Evolutionary conservation across 2,113 vertebrate genomes (phyloP).

Genomic region (Stegostoma tigrinum): DNA sequence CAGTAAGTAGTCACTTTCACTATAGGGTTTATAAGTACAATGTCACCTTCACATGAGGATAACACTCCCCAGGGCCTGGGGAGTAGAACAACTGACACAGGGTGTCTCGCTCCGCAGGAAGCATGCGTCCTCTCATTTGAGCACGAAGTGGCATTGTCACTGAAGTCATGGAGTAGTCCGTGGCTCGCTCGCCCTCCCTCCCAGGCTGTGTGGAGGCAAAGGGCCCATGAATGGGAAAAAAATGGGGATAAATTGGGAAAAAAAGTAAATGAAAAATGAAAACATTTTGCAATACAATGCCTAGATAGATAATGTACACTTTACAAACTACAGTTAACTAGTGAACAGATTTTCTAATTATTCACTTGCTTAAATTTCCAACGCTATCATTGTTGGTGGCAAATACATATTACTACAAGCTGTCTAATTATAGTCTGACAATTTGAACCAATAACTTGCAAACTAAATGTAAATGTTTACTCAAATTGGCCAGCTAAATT

Average conservation of each 20-base stretch:
- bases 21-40: constrained; percentile 33
- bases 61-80: constrained; percentile 33
- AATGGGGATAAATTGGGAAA: constrained; percentile 35
- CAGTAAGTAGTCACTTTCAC: constrained; percentile 29
- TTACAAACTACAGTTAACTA: constrained; percentile 30
- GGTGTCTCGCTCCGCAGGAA: constrained; percentile 35
- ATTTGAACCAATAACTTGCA: constrained; percentile 4
- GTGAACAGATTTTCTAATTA: constrained; percentile 18
- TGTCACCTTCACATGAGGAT: constrained; percentile 37
- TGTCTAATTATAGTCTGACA: constrained; percentile 1
- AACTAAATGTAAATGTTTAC: constrained; percentile 6
- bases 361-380: neutral
- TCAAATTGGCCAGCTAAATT: neutral
- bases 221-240: constrained; percentile 28
- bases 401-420: neutral
- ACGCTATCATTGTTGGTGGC: neutral
- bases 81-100: constrained; percentile 37
- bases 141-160: constrained; percentile 34
- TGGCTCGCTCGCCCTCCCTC: constrained; percentile 32
- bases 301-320: neutral
- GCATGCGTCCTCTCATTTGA: constrained; percentile 36
- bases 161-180: constrained; percentile 34
- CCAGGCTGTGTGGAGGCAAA: constrained; percentile 32
- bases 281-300: constrained; percentile 22
- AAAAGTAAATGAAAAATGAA: constrained; percentile 33